Base-by-base conservation (phyloP, 1,140 invertebrate species). In the Trypoxylus dichotomus region DNA sequence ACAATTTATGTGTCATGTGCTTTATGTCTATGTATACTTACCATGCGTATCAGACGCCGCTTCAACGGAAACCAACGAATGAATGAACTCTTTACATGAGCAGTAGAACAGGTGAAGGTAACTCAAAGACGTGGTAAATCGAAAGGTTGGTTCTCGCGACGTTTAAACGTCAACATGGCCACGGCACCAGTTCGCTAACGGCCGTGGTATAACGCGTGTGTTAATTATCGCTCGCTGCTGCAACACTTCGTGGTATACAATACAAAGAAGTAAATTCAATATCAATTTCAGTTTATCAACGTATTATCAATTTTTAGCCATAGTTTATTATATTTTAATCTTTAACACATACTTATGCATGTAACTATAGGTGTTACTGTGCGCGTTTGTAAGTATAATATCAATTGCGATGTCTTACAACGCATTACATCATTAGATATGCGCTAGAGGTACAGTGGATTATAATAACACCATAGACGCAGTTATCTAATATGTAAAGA, bases 161-260 rank as follows among this genome's bases (percentile, higher is more conserved):
- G 80, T 81, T 80, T 82, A 79, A 77, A 81, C 71, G 79, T 63
- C 78, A 81, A 81, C 79, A 82, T 82, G 81, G 81, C 81, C 58
- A 81, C 81, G 80, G 73, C 37, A 60, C 75, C 60, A 68, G 60
- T 79, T 75, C 78, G 76, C 60, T 74, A 63, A 37, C 77, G 74
- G 74, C 72, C 79, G 47, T 77, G 76, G 72, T 74, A 43, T 77
- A 80, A 32, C 75, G 76, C 76, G 76, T 72, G 58, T 72, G 32
- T 15, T 42, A 43, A 29, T 68, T 68, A 68, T 0, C 60, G 60
- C 47, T 68, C 21, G 60, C 27, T 54, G 47, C 8, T 68, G 24
- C 27, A 27, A 29, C 27, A 68, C 27, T 24, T 68, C 60, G 60
- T 68, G 32, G 10, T 37, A 37, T 8, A 37, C 32, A 37, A 37